Base-by-base conservation (phyloP, 2,888 invertebrate species). In the Cephalotes varians region DNA sequence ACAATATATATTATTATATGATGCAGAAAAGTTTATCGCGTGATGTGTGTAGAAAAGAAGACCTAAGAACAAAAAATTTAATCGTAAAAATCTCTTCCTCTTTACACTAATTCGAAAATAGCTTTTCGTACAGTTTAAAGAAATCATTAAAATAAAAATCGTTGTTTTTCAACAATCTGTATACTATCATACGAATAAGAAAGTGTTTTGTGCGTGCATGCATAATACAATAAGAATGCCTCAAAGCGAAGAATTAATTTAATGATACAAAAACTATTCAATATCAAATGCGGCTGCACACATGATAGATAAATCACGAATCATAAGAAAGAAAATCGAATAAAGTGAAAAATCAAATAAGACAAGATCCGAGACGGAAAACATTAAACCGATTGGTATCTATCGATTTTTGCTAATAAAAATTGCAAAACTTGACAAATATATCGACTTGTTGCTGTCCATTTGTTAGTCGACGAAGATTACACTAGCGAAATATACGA, bases 401-500 rank as follows among this genome's bases (percentile, higher is more conserved):
- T 5, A n/a, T 74, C 25, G 40, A 34, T 47, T 64, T 65, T 47
- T 64, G 9, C 25, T 18, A 64, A 76, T 28, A 76, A 65, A 65
- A 64, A 18, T 49, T 65, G 49, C n/a, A 65, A 65, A 64, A 64
- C 37, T 76, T 49, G 34, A n/a, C 25, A 6, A 37, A 15, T 37
- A 64, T 74, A 64, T 76, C 51, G 65, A 76, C 65, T 37, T 76
- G 64, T 76, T 76, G 49, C 64, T 49, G 25, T 25, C 25, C 12
- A 47, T 74, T 49, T 64, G 4, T 74, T 49, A 37, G 9, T 51
- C 74, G 12, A 18, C 12, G 15, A 21, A 62, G 15, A 9, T 60
- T 31, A 60, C 40, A 25, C n/a, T 25, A n/a, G n/a, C 12, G 7
- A 40, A 25, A 71, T 37, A 25, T 2, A 37, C 28, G 12, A 40